A percentile compares a stretch with the other conserved stretches of the same genome.
These are phyloP conservation scores for Drosophila nigromelanica DNA, from an alignment of 1,140 invertebrate genomes.

Conservation along the genomic window DNA sequence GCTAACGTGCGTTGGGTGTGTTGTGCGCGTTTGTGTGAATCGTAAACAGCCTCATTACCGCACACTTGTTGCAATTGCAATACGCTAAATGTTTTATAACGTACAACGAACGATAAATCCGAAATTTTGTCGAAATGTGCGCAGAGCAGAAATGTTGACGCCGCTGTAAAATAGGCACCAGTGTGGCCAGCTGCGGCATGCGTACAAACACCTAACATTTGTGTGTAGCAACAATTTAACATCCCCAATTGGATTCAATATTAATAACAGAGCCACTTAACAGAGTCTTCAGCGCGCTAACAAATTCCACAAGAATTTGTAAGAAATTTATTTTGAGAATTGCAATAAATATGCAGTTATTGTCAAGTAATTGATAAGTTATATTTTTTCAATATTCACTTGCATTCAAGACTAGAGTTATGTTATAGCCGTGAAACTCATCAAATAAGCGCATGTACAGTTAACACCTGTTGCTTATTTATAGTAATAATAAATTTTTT, in stretches of 20 bases:
- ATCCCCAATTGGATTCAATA: no score
- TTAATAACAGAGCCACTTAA: neutral
- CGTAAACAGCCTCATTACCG: conserved; percentile 70
- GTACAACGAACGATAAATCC: conserved; percentile 57
- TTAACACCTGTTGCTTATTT: no score
- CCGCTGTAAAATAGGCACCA: conserved; percentile 39
- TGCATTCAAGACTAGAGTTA: no score
- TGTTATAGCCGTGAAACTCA: no score
- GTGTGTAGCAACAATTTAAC: neutral
- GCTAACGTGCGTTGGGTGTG: conserved; percentile 32
- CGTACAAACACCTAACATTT: conserved; percentile 10
- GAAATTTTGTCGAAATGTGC: conserved; percentile 62
- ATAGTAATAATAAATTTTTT: no score
- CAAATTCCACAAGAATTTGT: no score
- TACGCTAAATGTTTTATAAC: conserved; percentile 61
- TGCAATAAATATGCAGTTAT: no score
- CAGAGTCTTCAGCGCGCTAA: neutral
- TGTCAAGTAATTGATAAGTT: no score
- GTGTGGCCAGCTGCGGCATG: conserved; percentile 21
- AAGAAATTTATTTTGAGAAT: no score
- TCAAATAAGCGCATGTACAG: no score
- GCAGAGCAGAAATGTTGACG: conserved; percentile 41
- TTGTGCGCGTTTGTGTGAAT: conserved; percentile 37
- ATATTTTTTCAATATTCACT: no score
- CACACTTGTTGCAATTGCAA: conserved; percentile 58